Percentiles rank a stretch among this genome's conserved stretches.
These are phyloP conservation scores for Adrianichthys oophorus DNA, from an alignment of 2,797 vertebrate genomes.

Conservation along the genomic window DNA sequence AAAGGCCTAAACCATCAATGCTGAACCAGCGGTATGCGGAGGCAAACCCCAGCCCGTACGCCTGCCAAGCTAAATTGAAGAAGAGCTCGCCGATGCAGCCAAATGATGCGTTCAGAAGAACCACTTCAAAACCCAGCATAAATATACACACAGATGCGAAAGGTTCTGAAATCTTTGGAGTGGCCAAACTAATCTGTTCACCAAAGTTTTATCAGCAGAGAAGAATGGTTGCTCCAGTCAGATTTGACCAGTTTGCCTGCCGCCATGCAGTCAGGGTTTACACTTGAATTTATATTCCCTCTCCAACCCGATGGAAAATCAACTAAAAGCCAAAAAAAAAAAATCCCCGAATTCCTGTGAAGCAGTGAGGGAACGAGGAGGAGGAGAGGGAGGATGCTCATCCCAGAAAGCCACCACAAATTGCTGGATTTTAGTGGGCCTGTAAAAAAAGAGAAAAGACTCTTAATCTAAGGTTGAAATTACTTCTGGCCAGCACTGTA, in stretches of 20 bases:
- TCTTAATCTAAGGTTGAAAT: conserved; percentile 82
- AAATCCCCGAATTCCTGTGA: conserved; percentile 43
- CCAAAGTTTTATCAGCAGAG: not conserved
- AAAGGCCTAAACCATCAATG: conserved; percentile 63
- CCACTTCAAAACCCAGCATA: conserved; percentile 74
- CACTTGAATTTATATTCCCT: conserved; percentile 8
- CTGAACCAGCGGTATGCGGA: conserved; percentile 64
- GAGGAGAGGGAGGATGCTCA: conserved; percentile 63
- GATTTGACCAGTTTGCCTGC: conserved; percentile 16
- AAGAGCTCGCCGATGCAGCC: conserved; percentile 70
- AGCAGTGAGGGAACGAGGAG: conserved; percentile 30
- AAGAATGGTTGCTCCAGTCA: conserved; percentile 12
- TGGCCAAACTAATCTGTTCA: conserved; percentile 18
- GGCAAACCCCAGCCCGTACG: conserved; percentile 53
- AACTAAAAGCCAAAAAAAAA: conserved; percentile 28
- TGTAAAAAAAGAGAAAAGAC: conserved; percentile 57
- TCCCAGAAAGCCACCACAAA: conserved; percentile 72
- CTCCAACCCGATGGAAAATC: conserved; percentile 31
- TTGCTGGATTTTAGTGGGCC: conserved; percentile 73
- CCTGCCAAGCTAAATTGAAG: conserved; percentile 76
- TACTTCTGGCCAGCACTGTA: conserved; percentile 77
- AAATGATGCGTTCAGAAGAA: conserved; percentile 77
- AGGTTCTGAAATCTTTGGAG: conserved; percentile 49
- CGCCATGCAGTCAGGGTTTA: not conserved
- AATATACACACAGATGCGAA: conserved; percentile 68